Evolutionary conservation across 2,888 invertebrate species (phyloP), one percentile per base, ranked within the genome.

Genomic region (Drosophila formosana): DNA sequence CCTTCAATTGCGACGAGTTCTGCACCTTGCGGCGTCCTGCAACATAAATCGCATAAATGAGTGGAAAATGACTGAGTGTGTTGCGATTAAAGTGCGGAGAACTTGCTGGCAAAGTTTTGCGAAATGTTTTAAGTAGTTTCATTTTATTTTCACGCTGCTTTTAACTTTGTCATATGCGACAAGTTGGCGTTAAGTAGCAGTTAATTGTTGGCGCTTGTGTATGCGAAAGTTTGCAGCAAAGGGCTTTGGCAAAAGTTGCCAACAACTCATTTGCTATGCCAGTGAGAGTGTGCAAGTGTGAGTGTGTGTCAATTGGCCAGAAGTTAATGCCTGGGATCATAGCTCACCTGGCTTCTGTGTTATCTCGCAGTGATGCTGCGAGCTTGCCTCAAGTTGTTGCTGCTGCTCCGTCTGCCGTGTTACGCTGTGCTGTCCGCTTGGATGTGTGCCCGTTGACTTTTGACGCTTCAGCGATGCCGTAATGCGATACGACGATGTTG

Each of bases 1-100:
- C 94, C 87, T 95, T 95, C 25, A 95, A 93, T 89, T 96, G 96
- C 0, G 95, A 94, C 51, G 93, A 93, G 57, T 92, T 93, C 18
- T 92, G 91, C 28, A 90, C 90, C 66, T 91, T 89, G 66, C 91
- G 90, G 66, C 90, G 91, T 72, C 87, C 92, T 92, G 80, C 13
- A 69, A 69, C 43, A 11, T 28, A 26, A 13, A 58, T 37, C n/a
- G 37, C 4, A 18, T 18, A 18, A 30, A 57, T 41, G 4, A 34
- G 11, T 34, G 34, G 34, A 34, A 34, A 34, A 34, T 34, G 34
- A 0, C 11, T 13, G 1, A 18, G 3, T 41, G 39, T 28, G 23
- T 28, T 52, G 2, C 8, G 7, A 23, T 34, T 34, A 23, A 11
- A n/a, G 4, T 0, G 7, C 18, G 9, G 1, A 7, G 11, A 34